These are phyloP conservation scores for Vanessa cardui DNA, from an alignment of 2,888 invertebrate genomes.

Conservation along the genomic window DNA sequence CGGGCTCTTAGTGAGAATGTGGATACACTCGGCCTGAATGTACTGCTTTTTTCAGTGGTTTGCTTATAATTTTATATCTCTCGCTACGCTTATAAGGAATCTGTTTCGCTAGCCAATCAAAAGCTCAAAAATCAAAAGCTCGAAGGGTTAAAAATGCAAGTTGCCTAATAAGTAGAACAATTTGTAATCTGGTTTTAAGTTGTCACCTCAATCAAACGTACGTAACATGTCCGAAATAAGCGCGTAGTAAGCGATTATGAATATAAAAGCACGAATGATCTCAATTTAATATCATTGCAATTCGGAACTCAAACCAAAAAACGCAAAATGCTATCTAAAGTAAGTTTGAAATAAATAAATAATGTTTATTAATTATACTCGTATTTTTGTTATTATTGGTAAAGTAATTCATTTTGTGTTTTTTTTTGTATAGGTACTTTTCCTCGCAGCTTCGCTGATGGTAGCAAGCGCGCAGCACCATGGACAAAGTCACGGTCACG, in stretches of 20 bases:
- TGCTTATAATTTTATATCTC: no score
- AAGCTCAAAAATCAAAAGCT: not conserved
- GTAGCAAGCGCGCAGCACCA: slow-evolving; percentile 52
- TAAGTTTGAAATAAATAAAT: not conserved
- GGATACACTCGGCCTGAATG: no score
- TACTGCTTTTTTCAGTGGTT: no score
- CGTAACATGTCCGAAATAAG: no score
- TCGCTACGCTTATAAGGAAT: no score
- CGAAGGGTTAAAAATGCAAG: not conserved
- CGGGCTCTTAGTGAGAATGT: no score
- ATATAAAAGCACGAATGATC: not conserved
- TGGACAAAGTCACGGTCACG: slow-evolving; percentile 44
- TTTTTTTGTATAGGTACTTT: slow-evolving; percentile 23
- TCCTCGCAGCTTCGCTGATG: slow-evolving; percentile 38
- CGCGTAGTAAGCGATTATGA: not conserved
- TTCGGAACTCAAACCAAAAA: not conserved
- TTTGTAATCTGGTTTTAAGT: not conserved
- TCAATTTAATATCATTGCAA: not conserved
- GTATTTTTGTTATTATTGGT: no score
- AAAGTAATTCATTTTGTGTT: not conserved
- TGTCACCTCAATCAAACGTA: no score
- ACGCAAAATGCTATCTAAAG: not conserved
- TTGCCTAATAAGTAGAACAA: slow-evolving; percentile 5
- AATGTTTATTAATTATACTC: no score
- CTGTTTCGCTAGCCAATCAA: no score